Evolutionary conservation across 1,140 invertebrate genomes (phyloP).

Genomic region (Halesus radiatus): DNA sequence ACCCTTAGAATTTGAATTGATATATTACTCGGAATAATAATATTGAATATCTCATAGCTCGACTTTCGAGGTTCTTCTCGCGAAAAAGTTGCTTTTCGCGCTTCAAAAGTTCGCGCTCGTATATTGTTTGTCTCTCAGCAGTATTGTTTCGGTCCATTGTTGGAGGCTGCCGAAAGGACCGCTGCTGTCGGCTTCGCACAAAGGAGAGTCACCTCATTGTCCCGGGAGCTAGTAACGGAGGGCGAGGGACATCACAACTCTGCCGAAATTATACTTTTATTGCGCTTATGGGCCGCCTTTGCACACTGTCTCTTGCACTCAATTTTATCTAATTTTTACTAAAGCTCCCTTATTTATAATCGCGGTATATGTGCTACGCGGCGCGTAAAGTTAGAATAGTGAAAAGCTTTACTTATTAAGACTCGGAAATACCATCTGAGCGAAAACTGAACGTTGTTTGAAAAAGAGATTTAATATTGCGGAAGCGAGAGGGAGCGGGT

Average conservation of each 20-base stretch:
- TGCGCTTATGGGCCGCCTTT: not conserved
- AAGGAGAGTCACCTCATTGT: slow-evolving; percentile 43
- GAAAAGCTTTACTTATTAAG: too few relatives aligned
- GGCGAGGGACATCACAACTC: slow-evolving; percentile 14
- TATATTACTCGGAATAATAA: not conserved
- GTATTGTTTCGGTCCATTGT: slow-evolving; percentile 54
- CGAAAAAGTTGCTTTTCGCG: slow-evolving; percentile 24
- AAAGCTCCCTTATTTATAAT: too few relatives aligned
- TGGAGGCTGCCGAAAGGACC: slow-evolving; percentile 39
- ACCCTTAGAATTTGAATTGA: too few relatives aligned
- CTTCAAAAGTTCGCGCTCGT: slow-evolving; percentile 32
- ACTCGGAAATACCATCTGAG: too few relatives aligned
- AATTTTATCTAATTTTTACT: too few relatives aligned
- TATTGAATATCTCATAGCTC: not conserved
- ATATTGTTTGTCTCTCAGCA: slow-evolving; percentile 38
- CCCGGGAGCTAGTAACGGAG: slow-evolving; percentile 4
- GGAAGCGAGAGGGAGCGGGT: too few relatives aligned
- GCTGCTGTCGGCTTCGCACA: slow-evolving; percentile 33
- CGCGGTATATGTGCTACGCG: too few relatives aligned
- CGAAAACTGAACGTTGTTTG: too few relatives aligned
- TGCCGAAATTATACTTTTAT: slow-evolving; percentile 13
- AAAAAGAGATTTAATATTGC: too few relatives aligned
- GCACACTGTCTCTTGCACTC: too few relatives aligned
- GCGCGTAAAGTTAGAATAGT: too few relatives aligned
- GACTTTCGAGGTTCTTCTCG: not conserved